phyloP scores from a whole-genome alignment of 2,113 vertebrate species.

The Lucifuga dentata region DNA sequence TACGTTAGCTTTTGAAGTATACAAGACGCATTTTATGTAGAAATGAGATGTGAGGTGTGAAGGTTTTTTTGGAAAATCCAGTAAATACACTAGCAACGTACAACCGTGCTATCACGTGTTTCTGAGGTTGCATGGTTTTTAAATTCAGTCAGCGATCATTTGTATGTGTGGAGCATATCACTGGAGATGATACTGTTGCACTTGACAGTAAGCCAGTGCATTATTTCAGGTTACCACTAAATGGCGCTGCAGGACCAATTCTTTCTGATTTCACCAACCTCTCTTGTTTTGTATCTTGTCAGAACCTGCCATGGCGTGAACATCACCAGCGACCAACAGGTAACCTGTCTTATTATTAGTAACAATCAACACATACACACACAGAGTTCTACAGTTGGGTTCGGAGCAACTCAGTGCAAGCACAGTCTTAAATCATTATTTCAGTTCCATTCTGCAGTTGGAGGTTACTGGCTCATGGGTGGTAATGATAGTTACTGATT shows the following conservation, averaged over 20 bases:
- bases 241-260: conserved; percentile 55
- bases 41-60: background rate
- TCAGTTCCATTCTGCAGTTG: no score
- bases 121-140: background rate
- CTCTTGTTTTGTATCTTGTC: background rate
- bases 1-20: conserved; percentile 13
- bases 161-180: conserved; percentile 1
- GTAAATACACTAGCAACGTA: no score
- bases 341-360: background rate
- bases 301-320: background rate
- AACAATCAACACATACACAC: no score
- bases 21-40: background rate
- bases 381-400: no score
- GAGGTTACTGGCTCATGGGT: no score
- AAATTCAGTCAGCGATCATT: background rate
- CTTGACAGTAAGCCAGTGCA: conserved; percentile 47
- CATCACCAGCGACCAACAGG: background rate
- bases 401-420: no score
- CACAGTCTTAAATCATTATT: no score
- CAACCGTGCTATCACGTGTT: no score
- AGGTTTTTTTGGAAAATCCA: background rate
- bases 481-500: no score
- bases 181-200: conserved; percentile 11
- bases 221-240: conserved; percentile 43
- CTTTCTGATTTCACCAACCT: background rate